Conservation (phyloP, 2,113 vertebrate species). For the Ia io region DNA sequence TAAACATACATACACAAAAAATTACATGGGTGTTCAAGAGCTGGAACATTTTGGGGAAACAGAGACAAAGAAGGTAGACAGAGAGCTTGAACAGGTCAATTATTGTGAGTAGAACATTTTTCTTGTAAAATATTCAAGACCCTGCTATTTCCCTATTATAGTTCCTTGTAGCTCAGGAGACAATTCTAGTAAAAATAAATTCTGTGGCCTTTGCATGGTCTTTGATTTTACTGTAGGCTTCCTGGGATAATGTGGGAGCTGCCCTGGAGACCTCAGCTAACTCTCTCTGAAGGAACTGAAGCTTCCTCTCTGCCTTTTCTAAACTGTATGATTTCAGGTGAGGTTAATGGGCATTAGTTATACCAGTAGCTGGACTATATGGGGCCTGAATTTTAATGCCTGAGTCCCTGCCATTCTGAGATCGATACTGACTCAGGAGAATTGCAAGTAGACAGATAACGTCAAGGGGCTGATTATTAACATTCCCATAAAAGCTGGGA, state of each 20-base stretch:
- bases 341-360: slow-evolving; percentile 50
- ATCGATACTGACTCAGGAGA: background rate
- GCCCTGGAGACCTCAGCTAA: background rate
- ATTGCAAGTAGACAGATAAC: background rate
- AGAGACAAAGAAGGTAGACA: background rate
- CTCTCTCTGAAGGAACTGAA: background rate
- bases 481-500: slow-evolving; percentile 21
- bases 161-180: slow-evolving; percentile 4
- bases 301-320: background rate
- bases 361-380: background rate
- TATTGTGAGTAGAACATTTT: background rate
- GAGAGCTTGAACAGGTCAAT: background rate
- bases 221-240: slow-evolving; percentile 36
- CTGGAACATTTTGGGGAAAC: background rate
- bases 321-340: slow-evolving; percentile 13
- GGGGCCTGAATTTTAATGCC: slow-evolving; percentile 40
- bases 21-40: background rate
- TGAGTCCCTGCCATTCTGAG: background rate
- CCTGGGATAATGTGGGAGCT: background rate
- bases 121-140: slow-evolving; percentile 14
- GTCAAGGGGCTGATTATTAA: background rate
- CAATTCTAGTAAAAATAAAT: slow-evolving; percentile 36
- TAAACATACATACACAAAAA: background rate
- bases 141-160: background rate
- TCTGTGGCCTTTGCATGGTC: slow-evolving; percentile 5